Evolutionary conservation across 2,113 vertebrate species (phyloP).

Genomic region (Bolborhynchus lineola): DNA sequence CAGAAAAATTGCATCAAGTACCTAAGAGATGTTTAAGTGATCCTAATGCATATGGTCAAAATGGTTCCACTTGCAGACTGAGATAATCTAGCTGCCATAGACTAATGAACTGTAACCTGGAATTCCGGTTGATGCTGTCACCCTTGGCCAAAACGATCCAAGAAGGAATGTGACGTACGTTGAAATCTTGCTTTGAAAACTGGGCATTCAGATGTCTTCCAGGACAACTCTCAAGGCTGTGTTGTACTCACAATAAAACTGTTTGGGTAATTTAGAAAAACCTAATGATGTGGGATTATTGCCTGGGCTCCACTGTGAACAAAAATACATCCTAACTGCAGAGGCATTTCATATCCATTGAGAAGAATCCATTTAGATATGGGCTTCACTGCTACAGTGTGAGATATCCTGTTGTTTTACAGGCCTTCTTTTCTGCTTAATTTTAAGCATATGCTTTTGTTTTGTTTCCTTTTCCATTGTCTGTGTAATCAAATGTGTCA

Average conservation of each 20-base stretch:
- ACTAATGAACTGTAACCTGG: slow-evolving; percentile 64
- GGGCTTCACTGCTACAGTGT: not conserved
- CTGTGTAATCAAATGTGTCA: not conserved
- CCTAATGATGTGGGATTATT: not conserved
- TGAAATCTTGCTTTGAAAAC: slow-evolving; percentile 67
- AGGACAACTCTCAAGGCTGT: slow-evolving; percentile 49
- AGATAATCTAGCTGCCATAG: slow-evolving; percentile 12
- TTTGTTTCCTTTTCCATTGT: not conserved
- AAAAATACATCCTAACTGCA: not conserved
- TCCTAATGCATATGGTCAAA: not conserved
- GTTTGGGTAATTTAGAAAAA: slow-evolving; percentile 24
- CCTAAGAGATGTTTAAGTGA: slow-evolving; percentile 20
- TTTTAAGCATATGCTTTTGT: not conserved
- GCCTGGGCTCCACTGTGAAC: not conserved
- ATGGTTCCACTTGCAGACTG: not conserved
- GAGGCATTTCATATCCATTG: not conserved
- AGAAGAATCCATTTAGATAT: not conserved
- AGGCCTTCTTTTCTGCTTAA: not conserved
- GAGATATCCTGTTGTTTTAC: not conserved
- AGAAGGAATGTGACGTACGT: slow-evolving; percentile 56
- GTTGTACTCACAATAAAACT: not conserved
- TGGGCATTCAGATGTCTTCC: slow-evolving; percentile 32
- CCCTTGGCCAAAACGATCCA: slow-evolving; percentile 55
- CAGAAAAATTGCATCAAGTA: not conserved
- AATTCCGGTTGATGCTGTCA: slow-evolving; percentile 45